Conservation (phyloP, 2,888 invertebrate species). For the Germaria angustata region DNA sequence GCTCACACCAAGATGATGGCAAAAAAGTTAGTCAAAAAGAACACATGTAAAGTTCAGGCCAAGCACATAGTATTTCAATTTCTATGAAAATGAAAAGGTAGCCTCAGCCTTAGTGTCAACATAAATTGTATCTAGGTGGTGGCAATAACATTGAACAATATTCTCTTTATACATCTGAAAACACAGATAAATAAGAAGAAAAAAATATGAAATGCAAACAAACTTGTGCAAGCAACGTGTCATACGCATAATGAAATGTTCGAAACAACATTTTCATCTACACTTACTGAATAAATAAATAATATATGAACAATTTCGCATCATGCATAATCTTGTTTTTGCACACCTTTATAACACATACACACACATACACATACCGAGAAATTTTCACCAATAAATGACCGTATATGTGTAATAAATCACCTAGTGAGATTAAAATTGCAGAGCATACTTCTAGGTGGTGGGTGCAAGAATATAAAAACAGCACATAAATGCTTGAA, state of each 20-base stretch:
- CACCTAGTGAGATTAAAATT: slow-evolving; percentile 24
- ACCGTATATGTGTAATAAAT: slow-evolving; percentile 22
- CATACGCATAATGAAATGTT: slow-evolving; percentile 54
- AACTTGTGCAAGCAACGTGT: slow-evolving; percentile 46
- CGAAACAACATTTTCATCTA: slow-evolving; percentile 22
- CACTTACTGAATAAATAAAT: slow-evolving; percentile 40
- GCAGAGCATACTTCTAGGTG: slow-evolving; percentile 48
- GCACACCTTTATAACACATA: background rate
- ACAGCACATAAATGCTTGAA: background rate
- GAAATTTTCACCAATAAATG: background rate
- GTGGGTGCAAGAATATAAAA: background rate
- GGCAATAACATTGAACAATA: slow-evolving; percentile 50
- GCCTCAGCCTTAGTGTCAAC: background rate
- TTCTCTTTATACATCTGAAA: background rate
- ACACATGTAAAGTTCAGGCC: slow-evolving; percentile 13
- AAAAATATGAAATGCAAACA: slow-evolving; percentile 28
- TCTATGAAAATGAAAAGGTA: background rate
- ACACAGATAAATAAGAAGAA: background rate
- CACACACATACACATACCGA: background rate
- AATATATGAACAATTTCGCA: slow-evolving; percentile 15
- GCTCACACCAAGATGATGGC: background rate
- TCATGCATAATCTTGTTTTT: background rate
- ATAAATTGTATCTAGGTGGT: slow-evolving; percentile 2
- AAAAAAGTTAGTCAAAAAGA: background rate
- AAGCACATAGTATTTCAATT: slow-evolving; percentile 11